phyloP scores from a whole-genome alignment of 53 echinoderm and acorn worm species.

The Pentamera pediparva region DNA sequence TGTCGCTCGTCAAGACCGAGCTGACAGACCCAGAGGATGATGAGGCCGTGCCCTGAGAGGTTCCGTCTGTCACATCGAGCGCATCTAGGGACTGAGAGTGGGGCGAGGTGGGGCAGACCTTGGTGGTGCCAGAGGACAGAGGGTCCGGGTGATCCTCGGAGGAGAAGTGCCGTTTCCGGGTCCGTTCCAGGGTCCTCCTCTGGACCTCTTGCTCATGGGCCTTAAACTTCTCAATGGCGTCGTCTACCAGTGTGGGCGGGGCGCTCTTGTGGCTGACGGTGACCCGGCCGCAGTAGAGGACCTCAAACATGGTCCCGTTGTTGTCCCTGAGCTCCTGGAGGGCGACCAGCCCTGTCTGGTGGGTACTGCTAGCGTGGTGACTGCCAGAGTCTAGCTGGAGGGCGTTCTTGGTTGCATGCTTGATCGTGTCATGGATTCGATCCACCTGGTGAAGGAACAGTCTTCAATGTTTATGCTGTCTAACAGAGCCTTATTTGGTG shows the following conservation, averaged over 20 bases:
- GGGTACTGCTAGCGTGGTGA: conserved; percentile 22
- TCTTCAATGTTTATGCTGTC: too few species aligned
- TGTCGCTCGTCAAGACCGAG: background rate
- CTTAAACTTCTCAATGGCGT: conserved; percentile 79
- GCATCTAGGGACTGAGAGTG: conserved; percentile 7
- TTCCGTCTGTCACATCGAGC: too few species aligned
- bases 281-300: conserved; percentile 76
- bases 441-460: background rate
- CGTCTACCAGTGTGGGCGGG: conserved; percentile 91
- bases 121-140: background rate
- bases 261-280: conserved; percentile 84
- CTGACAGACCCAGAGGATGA: conserved; percentile 1
- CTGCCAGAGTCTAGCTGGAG: conserved; percentile 25
- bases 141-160: conserved; percentile 63
- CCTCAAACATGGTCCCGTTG: conserved; percentile 88
- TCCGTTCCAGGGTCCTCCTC: conserved; percentile 38
- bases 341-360: conserved; percentile 40
- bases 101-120: background rate
- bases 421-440: conserved; percentile 11
- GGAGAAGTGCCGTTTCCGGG: conserved; percentile 75
- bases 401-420: conserved; percentile 56
- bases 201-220: conserved; percentile 60
- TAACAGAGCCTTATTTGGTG: too few species aligned
- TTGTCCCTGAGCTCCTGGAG: conserved; percentile 53
- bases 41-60: background rate